phyloP scores from a whole-genome alignment of 2,888 invertebrate species.

The Mylabris sibirica region DNA sequence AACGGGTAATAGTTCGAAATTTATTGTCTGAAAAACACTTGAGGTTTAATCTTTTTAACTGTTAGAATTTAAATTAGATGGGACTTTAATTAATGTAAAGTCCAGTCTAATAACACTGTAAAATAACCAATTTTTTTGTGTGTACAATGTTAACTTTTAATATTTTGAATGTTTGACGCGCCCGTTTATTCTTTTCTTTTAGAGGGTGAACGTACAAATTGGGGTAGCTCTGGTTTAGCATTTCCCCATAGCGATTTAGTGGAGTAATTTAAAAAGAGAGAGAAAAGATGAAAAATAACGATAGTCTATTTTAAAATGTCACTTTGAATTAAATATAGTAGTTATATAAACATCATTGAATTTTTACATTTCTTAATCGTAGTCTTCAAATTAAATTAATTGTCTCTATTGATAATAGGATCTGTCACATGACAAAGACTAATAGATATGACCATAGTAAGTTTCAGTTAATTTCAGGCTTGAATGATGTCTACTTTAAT shows the following conservation, averaged over 20 bases:
- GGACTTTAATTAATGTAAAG: neutral
- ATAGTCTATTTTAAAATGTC: constrained; percentile 42
- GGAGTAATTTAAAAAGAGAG: constrained; percentile 41
- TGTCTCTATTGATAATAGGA: constrained; percentile 5
- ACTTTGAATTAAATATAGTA: constrained; percentile 41
- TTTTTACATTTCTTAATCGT: neutral
- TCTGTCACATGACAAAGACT: constrained; percentile 17
- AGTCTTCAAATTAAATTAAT: constrained; percentile 16
- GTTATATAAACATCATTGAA: constrained; percentile 33
- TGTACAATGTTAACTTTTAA: neutral
- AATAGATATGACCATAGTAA: constrained; percentile 36
- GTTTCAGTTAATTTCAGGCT: constrained; percentile 54
- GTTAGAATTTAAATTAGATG: neutral
- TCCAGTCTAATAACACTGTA: no score
- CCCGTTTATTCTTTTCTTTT: neutral
- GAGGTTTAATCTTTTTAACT: no score
- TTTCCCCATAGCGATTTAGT: constrained; percentile 45
- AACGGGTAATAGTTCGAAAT: no score
- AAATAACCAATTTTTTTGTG: neutral
- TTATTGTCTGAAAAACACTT: no score
- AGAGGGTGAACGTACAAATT: constrained; percentile 3
- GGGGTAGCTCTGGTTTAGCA: constrained; percentile 16
- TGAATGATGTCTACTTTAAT: constrained; percentile 54
- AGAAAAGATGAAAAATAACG: constrained; percentile 16
- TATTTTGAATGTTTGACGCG: neutral